Conservation (phyloP, 1,140 invertebrate species). For the Uloborus diversus region DNA sequence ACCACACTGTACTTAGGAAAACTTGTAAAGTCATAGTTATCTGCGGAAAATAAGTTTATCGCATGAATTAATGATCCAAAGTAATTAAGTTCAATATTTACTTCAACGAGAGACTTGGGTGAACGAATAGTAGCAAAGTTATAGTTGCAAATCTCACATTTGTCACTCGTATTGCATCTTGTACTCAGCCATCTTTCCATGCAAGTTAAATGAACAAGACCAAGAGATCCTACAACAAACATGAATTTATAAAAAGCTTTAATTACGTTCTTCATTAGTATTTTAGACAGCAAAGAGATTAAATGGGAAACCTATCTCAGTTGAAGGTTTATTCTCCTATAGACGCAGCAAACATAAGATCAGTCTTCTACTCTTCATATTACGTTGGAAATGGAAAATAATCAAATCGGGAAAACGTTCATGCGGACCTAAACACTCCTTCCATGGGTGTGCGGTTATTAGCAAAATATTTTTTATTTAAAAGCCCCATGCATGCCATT, state of each 20-base stretch:
- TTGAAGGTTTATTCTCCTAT: neutral
- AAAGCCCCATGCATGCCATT: no score
- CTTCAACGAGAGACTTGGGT: slow-evolving; percentile 64
- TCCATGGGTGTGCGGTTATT: no score
- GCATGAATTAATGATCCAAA: no score
- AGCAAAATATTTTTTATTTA: no score
- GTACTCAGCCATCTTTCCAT: slow-evolving; percentile 75
- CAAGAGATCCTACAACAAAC: slow-evolving; percentile 71
- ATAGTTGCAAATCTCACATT: slow-evolving; percentile 72
- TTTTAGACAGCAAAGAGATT: neutral
- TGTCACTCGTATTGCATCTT: slow-evolving; percentile 65
- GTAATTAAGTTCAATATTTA: no score
- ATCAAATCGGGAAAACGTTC: neutral
- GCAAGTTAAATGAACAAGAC: slow-evolving; percentile 73
- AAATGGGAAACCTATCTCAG: neutral
- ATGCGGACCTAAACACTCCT: no score
- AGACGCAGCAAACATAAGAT: neutral
- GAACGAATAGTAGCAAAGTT: slow-evolving; percentile 65
- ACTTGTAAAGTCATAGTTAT: no score
- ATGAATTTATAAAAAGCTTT: neutral
- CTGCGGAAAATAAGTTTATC: no score
- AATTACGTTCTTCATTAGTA: neutral
- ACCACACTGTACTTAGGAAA: no score
- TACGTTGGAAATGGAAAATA: neutral
- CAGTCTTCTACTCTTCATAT: neutral